Evolutionary conservation across 2,888 invertebrate genomes (phyloP).

Genomic region (Camponotus fellah): DNA sequence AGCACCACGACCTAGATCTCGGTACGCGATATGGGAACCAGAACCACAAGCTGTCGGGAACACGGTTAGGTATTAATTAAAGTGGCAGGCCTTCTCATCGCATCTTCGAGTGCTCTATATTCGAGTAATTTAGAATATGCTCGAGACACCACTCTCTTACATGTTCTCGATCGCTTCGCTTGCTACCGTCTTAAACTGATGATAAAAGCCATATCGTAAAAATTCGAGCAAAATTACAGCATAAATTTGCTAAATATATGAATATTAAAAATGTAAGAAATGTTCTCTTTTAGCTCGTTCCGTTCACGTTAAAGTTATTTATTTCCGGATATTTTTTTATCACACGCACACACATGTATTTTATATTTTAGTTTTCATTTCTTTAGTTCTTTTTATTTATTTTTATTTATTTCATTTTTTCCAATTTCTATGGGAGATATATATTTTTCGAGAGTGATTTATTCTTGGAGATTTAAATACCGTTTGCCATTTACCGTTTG

Average conservation of each 20-base stretch:
- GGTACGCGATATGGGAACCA: constrained; percentile 46
- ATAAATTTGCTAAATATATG: neutral
- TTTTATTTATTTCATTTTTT: neutral
- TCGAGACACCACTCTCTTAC: constrained; percentile 29
- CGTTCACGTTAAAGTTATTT: neutral
- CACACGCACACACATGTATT: neutral
- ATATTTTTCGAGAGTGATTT: neutral
- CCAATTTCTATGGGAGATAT: neutral
- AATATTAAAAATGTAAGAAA: neutral
- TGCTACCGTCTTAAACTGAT: neutral
- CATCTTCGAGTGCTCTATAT: constrained; percentile 46
- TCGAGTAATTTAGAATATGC: constrained; percentile 45
- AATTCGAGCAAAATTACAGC: neutral
- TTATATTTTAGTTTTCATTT: too few species aligned
- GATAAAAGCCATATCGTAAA: neutral
- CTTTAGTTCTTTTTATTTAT: neutral
- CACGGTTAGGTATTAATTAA: constrained; percentile 57
- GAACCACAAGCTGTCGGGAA: constrained; percentile 54
- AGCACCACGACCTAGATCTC: constrained; percentile 46
- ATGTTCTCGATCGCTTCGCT: constrained; percentile 21
- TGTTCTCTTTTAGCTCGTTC: neutral
- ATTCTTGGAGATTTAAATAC: neutral
- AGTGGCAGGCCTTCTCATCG: constrained; percentile 47
- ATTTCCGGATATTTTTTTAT: neutral
- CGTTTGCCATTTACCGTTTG: neutral